These are phyloP conservation scores for Corticium candelabrum DNA, from an alignment of 37 sponge, comb jelly and placozoan genomes.

Conservation along the genomic window DNA sequence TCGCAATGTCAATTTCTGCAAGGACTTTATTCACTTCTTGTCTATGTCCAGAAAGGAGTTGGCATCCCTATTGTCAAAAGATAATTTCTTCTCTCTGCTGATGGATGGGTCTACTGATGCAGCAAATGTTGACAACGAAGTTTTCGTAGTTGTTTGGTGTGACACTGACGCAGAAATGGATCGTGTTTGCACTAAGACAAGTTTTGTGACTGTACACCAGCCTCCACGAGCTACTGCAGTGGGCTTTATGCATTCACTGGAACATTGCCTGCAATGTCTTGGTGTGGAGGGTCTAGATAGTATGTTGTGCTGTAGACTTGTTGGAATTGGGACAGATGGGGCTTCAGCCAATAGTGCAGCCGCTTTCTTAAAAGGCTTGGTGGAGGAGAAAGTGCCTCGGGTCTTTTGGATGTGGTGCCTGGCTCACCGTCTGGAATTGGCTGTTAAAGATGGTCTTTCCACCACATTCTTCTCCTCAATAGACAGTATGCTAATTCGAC, in stretches of 20 bases:
- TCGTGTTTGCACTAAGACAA: not conserved
- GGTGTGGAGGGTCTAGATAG: not conserved
- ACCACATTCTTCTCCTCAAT: not conserved
- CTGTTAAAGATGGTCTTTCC: not conserved
- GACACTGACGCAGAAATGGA: not conserved
- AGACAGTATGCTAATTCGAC: not conserved
- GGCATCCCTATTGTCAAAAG: not conserved
- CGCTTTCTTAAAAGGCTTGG: constrained; percentile 13
- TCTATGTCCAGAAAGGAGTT: not conserved
- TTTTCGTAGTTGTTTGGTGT: not conserved
- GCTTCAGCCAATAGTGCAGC: constrained; percentile 7
- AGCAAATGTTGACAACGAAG: not conserved
- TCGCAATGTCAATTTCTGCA: constrained; percentile 32
- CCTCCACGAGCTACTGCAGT: not conserved
- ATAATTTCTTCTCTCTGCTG: not conserved
- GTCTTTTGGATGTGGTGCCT: constrained; percentile 35
- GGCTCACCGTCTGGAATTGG: constrained; percentile 20
- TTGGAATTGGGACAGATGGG: constrained; percentile 45
- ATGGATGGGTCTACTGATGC: constrained; percentile 5
- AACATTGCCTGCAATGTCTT: not conserved
- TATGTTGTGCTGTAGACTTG: constrained; percentile 9
- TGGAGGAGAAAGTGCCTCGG: constrained; percentile 28
- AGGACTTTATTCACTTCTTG: not conserved
- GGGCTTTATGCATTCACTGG: not conserved
- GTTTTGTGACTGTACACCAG: not conserved